Evolutionary conservation across 2,113 vertebrate species (phyloP).

Genomic region (Cottus gobio): DNA sequence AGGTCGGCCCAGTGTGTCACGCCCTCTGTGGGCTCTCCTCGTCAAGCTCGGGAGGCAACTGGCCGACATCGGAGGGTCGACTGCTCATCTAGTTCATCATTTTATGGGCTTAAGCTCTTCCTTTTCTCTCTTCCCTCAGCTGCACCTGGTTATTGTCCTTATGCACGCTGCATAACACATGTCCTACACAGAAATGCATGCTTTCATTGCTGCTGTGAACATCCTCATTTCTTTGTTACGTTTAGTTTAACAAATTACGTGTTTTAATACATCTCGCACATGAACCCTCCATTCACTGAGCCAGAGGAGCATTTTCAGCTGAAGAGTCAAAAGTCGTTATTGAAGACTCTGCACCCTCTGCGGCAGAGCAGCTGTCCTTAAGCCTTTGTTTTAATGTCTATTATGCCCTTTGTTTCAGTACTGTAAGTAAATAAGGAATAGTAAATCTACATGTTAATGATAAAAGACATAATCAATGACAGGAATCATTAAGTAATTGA

Average conservation of each 20-base stretch:
- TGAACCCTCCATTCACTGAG: not conserved
- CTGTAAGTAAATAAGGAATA: not conserved
- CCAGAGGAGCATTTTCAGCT: not conserved
- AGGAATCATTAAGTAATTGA: constrained; percentile 15
- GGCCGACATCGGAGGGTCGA: not conserved
- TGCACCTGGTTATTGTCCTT: not conserved
- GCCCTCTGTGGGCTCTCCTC: not conserved
- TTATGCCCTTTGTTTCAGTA: not conserved
- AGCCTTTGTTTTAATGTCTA: not conserved
- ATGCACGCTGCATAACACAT: not conserved
- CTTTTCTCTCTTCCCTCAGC: not conserved
- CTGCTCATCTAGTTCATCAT: not conserved
- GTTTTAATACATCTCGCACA: not conserved
- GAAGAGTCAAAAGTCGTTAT: not conserved
- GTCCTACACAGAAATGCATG: not conserved
- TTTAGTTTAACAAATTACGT: not conserved
- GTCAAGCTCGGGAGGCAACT: not conserved
- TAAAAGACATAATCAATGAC: constrained; percentile 24
- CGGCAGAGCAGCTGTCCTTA: not conserved
- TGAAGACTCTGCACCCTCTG: not conserved
- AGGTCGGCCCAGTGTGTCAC: not conserved
- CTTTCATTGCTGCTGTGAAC: not conserved
- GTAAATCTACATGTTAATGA: constrained; percentile 15
- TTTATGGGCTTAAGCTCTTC: not conserved
- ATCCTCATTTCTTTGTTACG: not conserved